Base-by-base conservation (phyloP, 2,888 invertebrate species). In the Sipunculus nudus region DNA sequence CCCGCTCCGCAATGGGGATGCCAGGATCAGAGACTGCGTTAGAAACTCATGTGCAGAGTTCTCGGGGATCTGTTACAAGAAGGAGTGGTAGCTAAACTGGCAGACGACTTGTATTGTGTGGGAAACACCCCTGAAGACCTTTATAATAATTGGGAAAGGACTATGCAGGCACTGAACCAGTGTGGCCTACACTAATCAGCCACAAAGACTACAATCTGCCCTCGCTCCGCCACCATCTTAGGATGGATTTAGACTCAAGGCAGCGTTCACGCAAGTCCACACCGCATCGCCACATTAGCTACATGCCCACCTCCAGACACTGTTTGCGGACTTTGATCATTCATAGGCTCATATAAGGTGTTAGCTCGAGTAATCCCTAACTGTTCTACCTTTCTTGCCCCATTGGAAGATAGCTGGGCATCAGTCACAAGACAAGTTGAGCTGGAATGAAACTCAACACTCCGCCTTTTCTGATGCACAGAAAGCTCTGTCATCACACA, bases 1-100 rank as follows among this genome's bases (percentile, higher is more conserved):
- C 47, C 28, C 3, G 57, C 47, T 61, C 54, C n/a, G 60, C 63
- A 8, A 66, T 66, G 63, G 63, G 63, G 6, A 64, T 63, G 57
- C 66, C 63, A 2, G 53, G 60, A 3, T 65, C 63, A 16, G 59
- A 65, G 38, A 62, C 55, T 13, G 53, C 59, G 1, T 28, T 66
- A 3, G 57, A 63, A 61, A 29, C 29, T 65, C 1, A 65, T 40
- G 47, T 64, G 61, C 35, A 45, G 61, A 1, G 58, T 66, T 2
- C 45, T 66, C 3, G 66, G 60, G 10, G 54, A 66, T 21, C 35
- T 61, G 1, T 28, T 63, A 13, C 29, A 54, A 23, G 59, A 61
- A 38, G 61, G 58, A 3, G 39, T 59, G 8, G 38, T 59, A 13
- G 39, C 53, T 19, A 63, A 63, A 26, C n/a, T 63, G 6, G 61